Evolutionary conservation across 2,888 invertebrate genomes (phyloP).

Genomic region (Tiphia femorata): DNA sequence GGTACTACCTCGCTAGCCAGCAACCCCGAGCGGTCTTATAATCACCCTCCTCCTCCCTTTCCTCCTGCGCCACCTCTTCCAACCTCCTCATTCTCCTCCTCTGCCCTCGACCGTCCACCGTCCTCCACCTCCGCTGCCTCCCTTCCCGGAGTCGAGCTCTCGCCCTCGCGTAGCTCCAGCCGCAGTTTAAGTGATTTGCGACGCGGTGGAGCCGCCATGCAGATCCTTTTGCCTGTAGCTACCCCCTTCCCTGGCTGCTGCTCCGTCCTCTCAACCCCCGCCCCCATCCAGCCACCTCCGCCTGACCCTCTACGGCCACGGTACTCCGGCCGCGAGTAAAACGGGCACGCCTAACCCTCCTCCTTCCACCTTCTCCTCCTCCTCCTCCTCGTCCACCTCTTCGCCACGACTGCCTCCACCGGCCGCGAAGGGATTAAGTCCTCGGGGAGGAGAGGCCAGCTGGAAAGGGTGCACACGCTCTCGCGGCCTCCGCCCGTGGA

Average conservation of each 20-base stretch:
- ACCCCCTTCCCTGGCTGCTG: conserved; percentile 36
- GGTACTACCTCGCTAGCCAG: conserved; percentile 68
- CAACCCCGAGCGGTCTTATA: conserved; percentile 69
- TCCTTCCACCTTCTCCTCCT: too few relatives aligned
- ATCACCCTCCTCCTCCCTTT: conserved; percentile 64
- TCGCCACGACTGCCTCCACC: conserved; percentile 52
- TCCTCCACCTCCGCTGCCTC: conserved; percentile 40
- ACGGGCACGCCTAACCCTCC: conserved; percentile 56
- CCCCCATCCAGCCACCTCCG: conserved; percentile 29
- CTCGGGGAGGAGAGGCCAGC: conserved; percentile 7
- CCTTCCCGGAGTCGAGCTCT: conserved; percentile 44
- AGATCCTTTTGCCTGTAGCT: conserved; percentile 67
- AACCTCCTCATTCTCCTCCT: conserved; percentile 33
- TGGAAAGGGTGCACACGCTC: neutral
- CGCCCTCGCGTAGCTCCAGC: conserved; percentile 60
- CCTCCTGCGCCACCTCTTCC: conserved; percentile 27
- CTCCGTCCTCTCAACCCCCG: conserved; percentile 17
- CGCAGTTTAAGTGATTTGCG: conserved; percentile 70
- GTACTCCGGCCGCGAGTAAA: conserved; percentile 48
- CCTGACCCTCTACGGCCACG: conserved; percentile 41
- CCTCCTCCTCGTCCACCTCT: conserved; percentile 1
- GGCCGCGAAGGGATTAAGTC: conserved; percentile 60
- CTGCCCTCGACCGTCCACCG: conserved; percentile 49
- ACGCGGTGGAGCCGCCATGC: conserved; percentile 68
- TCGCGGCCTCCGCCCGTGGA: conserved; percentile 5